Base-by-base conservation (phyloP, 2,113 vertebrate genomes). In the Onychorhynchus coronatus region DNA sequence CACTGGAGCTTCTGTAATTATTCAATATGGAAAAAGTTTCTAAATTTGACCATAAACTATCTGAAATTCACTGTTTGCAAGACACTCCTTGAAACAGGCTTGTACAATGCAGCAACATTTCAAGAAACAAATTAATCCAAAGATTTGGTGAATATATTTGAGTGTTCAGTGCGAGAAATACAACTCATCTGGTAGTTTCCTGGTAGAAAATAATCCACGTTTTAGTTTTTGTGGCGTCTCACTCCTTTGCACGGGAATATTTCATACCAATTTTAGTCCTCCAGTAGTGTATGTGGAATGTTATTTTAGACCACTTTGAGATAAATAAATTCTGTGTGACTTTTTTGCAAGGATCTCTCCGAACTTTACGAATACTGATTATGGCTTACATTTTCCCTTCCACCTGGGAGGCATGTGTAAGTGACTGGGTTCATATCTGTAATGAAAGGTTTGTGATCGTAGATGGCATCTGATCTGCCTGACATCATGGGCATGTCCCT, bases 91-190 rank as follows among this genome's bases (percentile, higher is more conserved):
- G 91, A 68, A 91, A 73, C 2, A 77, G 24, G 30, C 31, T 83
- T 2, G 2, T 55, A 62, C 6, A 7, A 39, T 59, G 75, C 53
- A 59, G 63, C 5, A 5, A 35, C 44, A 33, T 70, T 91, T 79
- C 63, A 86, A 80, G 78, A 19, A 91, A 47, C 5, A 66, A 41
- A 70, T 83, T 62, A 12, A 77, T 56, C 88, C 88, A 59, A n/a
- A 80, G 89, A 55, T 67, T 78, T 73, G 24, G 24, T 77, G 63
- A 85, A 67, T 14, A 46, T 12, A 13, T 70, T 52, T 75, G 77
- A 82, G 39, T 1, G 0, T 73, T 81, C 61, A 67, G 46, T 0
- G 0, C 39, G 53, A 82, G 19, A 81, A 81, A 39, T 5, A 30
- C 5, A 1, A 52, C n/a, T 79, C 39, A n/a, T 62, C 42, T 47